phyloP scores from a whole-genome alignment of 2,113 vertebrate genomes.

The Notiomystis cincta region DNA sequence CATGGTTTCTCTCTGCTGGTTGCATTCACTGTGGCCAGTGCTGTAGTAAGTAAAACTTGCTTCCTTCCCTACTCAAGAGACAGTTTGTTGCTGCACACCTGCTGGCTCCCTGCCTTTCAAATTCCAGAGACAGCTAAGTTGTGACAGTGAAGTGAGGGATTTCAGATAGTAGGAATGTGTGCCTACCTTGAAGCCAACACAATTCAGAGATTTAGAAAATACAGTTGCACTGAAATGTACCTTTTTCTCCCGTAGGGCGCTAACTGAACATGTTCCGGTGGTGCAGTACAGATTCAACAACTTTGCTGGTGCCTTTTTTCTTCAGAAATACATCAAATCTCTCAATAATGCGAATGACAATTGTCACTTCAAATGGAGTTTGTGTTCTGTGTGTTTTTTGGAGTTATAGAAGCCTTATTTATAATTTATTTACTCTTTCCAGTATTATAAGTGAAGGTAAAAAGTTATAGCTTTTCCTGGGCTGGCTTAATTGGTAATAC shows the following conservation, averaged over 20 bases:
- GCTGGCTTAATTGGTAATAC: neutral
- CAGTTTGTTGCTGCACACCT: neutral
- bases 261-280: slow-evolving; percentile 35
- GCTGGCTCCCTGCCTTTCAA: neutral
- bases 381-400: slow-evolving; percentile 49
- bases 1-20: neutral
- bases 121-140: neutral
- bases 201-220: neutral
- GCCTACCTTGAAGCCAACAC: neutral
- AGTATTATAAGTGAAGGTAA: neutral
- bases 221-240: neutral
- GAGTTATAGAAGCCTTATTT: slow-evolving; percentile 17
- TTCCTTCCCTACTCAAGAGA: neutral
- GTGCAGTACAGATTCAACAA: neutral
- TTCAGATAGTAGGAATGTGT: neutral
- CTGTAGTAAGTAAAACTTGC: neutral
- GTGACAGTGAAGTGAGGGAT: neutral
- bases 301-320: slow-evolving; percentile 2
- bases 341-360: slow-evolving; percentile 64
- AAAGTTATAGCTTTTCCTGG: neutral
- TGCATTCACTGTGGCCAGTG: neutral
- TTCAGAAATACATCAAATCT: slow-evolving; percentile 59
- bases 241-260: slow-evolving; percentile 62
- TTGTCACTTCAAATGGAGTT: slow-evolving; percentile 37
- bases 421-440: too few relatives aligned